Percentiles rank a stretch among this genome's conserved stretches.
Evolutionary conservation across 2,888 invertebrate species (phyloP).

Genomic region (Thecophora atra): DNA sequence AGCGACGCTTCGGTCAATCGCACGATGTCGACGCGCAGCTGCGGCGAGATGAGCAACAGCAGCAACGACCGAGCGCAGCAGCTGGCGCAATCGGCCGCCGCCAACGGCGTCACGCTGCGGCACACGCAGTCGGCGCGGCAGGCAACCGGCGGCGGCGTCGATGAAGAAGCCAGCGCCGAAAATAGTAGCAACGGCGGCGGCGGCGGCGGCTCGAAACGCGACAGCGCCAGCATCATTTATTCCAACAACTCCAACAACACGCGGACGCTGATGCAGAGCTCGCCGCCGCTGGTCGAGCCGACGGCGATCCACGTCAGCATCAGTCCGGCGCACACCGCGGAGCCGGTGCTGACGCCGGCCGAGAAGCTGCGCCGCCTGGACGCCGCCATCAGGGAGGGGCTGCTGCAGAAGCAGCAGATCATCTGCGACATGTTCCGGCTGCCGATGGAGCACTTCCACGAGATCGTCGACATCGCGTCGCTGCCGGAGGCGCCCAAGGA

Average conservation of each 20-base stretch:
- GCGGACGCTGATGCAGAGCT: slow-evolving; percentile 64
- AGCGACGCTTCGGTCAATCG: slow-evolving; percentile 49
- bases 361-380: slow-evolving; percentile 80
- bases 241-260: slow-evolving; percentile 66
- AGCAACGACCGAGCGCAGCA: slow-evolving; percentile 43
- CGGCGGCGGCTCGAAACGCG: slow-evolving; percentile 57
- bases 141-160: too few species aligned
- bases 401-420: slow-evolving; percentile 78
- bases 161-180: slow-evolving; percentile 38
- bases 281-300: slow-evolving; percentile 67
- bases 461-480: slow-evolving; percentile 74
- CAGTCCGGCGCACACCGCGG: slow-evolving; percentile 78
- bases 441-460: slow-evolving; percentile 75
- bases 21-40: slow-evolving; percentile 60
- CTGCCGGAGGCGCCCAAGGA: slow-evolving; percentile 72
- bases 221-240: slow-evolving; percentile 64
- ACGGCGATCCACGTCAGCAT: slow-evolving; percentile 79
- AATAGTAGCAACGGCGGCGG: slow-evolving; percentile 42
- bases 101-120: slow-evolving; percentile 53
- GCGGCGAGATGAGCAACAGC: slow-evolving; percentile 56
- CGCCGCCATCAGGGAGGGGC: slow-evolving; percentile 74
- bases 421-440: slow-evolving; percentile 81
- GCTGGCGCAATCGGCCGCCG: slow-evolving; percentile 43
- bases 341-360: slow-evolving; percentile 80
- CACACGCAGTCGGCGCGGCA: slow-evolving; percentile 61